These are phyloP conservation scores for Saccopteryx leptura DNA, from an alignment of 2,113 vertebrate genomes.

Conservation along the genomic window DNA sequence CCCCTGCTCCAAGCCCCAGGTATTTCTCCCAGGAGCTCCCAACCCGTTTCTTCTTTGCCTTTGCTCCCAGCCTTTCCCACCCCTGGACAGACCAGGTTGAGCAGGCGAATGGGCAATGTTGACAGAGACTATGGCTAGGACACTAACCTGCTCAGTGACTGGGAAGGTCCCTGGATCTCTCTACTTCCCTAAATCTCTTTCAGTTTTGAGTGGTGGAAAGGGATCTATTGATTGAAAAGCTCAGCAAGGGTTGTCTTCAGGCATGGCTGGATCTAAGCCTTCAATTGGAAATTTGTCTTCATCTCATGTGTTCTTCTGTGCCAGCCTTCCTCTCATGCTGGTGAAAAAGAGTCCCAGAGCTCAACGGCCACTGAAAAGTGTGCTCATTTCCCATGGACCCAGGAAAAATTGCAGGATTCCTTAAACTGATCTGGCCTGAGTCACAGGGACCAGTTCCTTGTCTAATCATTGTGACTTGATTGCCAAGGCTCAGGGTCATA, in stretches of 20 bases:
- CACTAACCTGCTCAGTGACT: neutral
- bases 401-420: neutral
- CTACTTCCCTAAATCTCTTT: neutral
- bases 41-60: neutral
- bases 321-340: neutral
- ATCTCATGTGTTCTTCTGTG: neutral
- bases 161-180: neutral
- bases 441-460: neutral
- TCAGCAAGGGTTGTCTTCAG: neutral
- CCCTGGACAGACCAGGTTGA: neutral
- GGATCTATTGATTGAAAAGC: neutral
- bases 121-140: neutral
- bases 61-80: neutral
- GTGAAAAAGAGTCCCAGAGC: neutral
- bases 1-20: slow-evolving; percentile 76
- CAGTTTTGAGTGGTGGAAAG: neutral
- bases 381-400: neutral
- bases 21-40: neutral
- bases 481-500: neutral
- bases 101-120: neutral
- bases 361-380: neutral
- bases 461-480: neutral
- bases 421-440: neutral
- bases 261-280: neutral
- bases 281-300: neutral